A percentile compares a stretch with the other conserved stretches of the same genome.
These are phyloP conservation scores for Hylaeus anthracinus DNA, from an alignment of 1,140 invertebrate species.

Conservation along the genomic window DNA sequence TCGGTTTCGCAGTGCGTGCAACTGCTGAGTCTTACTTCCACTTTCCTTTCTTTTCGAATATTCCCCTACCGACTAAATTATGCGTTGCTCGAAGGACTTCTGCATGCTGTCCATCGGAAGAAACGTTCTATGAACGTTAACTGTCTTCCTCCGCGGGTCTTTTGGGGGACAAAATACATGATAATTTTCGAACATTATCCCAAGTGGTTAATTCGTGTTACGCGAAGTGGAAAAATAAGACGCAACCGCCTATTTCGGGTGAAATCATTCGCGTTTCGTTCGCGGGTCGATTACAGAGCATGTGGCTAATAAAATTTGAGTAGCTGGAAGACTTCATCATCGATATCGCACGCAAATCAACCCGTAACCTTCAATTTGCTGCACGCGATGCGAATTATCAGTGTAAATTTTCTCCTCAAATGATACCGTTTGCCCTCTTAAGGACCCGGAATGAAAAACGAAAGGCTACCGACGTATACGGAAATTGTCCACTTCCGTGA, in stretches of 20 bases:
- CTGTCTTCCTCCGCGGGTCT: background rate
- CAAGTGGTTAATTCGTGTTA: slow-evolving; percentile 39
- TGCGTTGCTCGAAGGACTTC: background rate
- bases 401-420: background rate
- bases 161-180: slow-evolving; percentile 8
- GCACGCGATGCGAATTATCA: slow-evolving; percentile 62
- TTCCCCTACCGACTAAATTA: too few species aligned
- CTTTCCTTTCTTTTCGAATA: too few species aligned
- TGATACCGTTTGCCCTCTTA: slow-evolving; percentile 17
- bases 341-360: slow-evolving; percentile 54
- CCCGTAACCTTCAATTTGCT: slow-evolving; percentile 62
- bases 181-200: slow-evolving; percentile 35
- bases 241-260: slow-evolving; percentile 13
- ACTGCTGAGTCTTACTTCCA: too few species aligned
- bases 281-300: slow-evolving; percentile 30
- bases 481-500: background rate
- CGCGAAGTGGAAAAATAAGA: slow-evolving; percentile 6
- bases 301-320: slow-evolving; percentile 57
- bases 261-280: slow-evolving; percentile 49
- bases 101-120: background rate
- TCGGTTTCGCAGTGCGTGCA: too few species aligned
- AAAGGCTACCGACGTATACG: background rate
- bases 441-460: background rate
- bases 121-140: background rate
- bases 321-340: slow-evolving; percentile 56